Evolutionary conservation across 2,797 vertebrate species (phyloP), one percentile per base, ranked within the genome.

Genomic region (Sebastes taczanowskii): DNA sequence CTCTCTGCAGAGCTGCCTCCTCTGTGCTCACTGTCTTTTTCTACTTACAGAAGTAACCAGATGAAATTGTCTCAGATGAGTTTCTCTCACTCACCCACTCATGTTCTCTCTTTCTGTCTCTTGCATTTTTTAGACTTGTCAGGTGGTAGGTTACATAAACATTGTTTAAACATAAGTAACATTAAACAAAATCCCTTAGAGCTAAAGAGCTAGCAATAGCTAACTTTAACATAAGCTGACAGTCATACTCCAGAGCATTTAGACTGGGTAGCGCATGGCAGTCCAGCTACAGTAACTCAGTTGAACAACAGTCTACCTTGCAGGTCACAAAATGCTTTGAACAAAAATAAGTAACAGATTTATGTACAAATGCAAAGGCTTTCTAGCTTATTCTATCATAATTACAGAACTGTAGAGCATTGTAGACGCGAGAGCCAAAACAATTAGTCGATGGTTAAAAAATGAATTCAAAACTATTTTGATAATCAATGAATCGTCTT

Each of bases 51-150:
- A 56, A 56, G 53, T 56, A 56, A 56, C 53, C 22, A 25, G 22
- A 56, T 56, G 53, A 23, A 56, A 56, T 25, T 13, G 22, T 56
- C 53, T 23, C 22, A 56, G 53, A 25, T 23, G 11, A 25, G 22
- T 25, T 56, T 13, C 53, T 56, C 22, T 56, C 22, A 56, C 53
- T 23, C 53, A 56, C 53, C 53, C 53, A 56, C 22, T 56, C 53
- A 56, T 56, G 81, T 82, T 73, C 67, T 71, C 30, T 69, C 55
- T 71, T 58, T 58, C 30, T 22, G 23, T 69, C 2, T 42, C 42
- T 71, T 30, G 4, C 14, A 42, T 34, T 52, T 60, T 65, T 68
- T 59, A 18, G 22, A 53, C 32, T 52, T 69, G 25, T 53, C 3
- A 3, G 35, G 25, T 55, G 60, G 18, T 66, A 46, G 46, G 29